These are phyloP conservation scores for Dendropsophus ebraccatus DNA, from an alignment of 2,113 vertebrate species.

Conservation along the genomic window DNA sequence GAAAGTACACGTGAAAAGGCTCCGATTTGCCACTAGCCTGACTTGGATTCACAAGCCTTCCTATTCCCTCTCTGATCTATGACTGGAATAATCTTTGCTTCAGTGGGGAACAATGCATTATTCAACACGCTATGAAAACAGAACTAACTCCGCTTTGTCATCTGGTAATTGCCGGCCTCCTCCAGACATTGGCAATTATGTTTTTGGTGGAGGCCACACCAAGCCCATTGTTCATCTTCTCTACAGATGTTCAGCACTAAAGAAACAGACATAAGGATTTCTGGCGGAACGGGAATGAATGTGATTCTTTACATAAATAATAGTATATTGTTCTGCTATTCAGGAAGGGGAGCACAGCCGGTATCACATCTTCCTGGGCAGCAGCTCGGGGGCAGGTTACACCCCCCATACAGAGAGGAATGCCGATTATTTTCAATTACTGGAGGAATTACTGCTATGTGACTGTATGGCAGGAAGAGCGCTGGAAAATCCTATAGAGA, in stretches of 20 bases:
- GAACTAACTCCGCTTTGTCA: slow-evolving; percentile 52
- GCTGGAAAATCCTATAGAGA: too few species aligned
- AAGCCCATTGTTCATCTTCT: slow-evolving; percentile 50
- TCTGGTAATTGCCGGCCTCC: slow-evolving; percentile 50
- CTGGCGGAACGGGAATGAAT: slow-evolving; percentile 32
- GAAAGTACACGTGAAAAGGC: slow-evolving; percentile 24
- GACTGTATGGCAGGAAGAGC: too few species aligned
- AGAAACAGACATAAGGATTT: slow-evolving; percentile 9
- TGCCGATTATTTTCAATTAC: not conserved
- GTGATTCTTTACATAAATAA: slow-evolving; percentile 40
- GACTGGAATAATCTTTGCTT: slow-evolving; percentile 55
- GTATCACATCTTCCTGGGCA: not conserved
- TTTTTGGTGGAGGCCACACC: slow-evolving; percentile 50
- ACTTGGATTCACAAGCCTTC: slow-evolving; percentile 18
- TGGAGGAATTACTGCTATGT: not conserved
- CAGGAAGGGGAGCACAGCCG: not conserved
- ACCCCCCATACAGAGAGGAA: slow-evolving; percentile 11
- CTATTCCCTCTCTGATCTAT: slow-evolving; percentile 49
- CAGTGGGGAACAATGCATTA: slow-evolving; percentile 52
- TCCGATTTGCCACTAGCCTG: slow-evolving; percentile 24
- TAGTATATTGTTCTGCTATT: slow-evolving; percentile 38
- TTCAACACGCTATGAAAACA: slow-evolving; percentile 54
- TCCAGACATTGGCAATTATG: slow-evolving; percentile 50
- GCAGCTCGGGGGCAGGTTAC: slow-evolving; percentile 7
- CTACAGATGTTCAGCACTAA: slow-evolving; percentile 51